These are phyloP conservation scores for Biston betularia DNA, from an alignment of 2,888 invertebrate genomes.

Conservation along the genomic window DNA sequence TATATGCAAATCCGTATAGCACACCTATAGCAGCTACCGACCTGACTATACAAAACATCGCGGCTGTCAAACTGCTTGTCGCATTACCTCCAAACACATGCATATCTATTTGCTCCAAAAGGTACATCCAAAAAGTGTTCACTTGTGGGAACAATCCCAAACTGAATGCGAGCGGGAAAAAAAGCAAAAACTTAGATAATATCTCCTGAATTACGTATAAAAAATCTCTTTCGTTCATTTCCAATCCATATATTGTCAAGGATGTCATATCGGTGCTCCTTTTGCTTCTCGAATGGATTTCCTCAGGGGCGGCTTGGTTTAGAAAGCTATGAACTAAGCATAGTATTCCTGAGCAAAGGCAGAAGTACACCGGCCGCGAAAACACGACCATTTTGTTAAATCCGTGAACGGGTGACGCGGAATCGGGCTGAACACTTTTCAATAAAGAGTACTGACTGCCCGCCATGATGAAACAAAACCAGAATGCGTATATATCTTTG, in stretches of 20 bases:
- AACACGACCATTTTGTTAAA: slow-evolving; percentile 98
- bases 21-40: slow-evolving; percentile 92
- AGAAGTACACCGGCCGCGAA: slow-evolving; percentile 97
- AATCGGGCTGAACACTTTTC: slow-evolving; percentile 99
- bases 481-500: slow-evolving; percentile 95
- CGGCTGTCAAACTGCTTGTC: slow-evolving; percentile 93
- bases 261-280: slow-evolving; percentile 65
- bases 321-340: slow-evolving; percentile 76
- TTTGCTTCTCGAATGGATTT: slow-evolving; percentile 59
- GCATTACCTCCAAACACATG: slow-evolving; percentile 96
- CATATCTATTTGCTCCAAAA: slow-evolving; percentile 98
- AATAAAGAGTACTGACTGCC: slow-evolving; percentile 98
- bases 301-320: slow-evolving; percentile 59
- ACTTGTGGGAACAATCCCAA: slow-evolving; percentile 98
- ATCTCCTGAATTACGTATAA: slow-evolving; percentile 90
- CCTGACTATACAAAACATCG: slow-evolving; percentile 92
- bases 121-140: slow-evolving; percentile 98
- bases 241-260: slow-evolving; percentile 78
- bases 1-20: slow-evolving; percentile 95
- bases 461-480: slow-evolving; percentile 99
- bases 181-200: slow-evolving; percentile 92
- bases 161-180: slow-evolving; percentile 97
- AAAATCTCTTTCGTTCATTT: slow-evolving; percentile 84
- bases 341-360: slow-evolving; percentile 89
- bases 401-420: slow-evolving; percentile 99